phyloP scores from a whole-genome alignment of 2,113 vertebrate genomes.

The Thunnus maccoyii region DNA sequence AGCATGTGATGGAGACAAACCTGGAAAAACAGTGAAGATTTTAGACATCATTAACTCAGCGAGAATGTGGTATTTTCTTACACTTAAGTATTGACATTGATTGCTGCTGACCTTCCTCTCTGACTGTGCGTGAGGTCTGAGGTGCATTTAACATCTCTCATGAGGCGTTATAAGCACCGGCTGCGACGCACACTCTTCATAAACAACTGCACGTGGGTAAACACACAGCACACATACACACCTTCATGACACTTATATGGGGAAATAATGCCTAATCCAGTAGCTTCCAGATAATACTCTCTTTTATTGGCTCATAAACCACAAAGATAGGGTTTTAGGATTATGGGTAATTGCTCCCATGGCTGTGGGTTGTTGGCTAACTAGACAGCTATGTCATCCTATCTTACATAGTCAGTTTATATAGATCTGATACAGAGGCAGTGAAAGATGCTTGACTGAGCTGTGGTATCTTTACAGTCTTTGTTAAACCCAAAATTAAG shows the following conservation, averaged over 20 bases:
- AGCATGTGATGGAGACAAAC: constrained; percentile 35
- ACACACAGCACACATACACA: background rate
- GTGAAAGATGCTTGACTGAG: constrained; percentile 7
- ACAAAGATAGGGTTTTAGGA: constrained; percentile 20
- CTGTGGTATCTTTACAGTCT: constrained; percentile 32
- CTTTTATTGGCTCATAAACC: constrained; percentile 45
- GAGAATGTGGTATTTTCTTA: constrained; percentile 46
- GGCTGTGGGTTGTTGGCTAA: constrained; percentile 23
- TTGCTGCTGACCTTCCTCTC: constrained; percentile 37
- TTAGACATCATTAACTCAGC: constrained; percentile 22
- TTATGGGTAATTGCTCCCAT: constrained; percentile 32
- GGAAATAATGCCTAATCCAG: constrained; percentile 27
- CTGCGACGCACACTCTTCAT: background rate
- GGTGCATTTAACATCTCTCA: constrained; percentile 36
- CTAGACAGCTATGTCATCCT: constrained; percentile 32
- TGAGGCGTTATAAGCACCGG: constrained; percentile 3
- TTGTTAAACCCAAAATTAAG: constrained; percentile 38
- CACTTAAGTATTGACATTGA: constrained; percentile 33
- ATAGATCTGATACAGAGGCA: constrained; percentile 39
- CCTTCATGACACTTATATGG: constrained; percentile 1
- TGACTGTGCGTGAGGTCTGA: constrained; percentile 56
- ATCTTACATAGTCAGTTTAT: background rate
- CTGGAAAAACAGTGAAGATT: constrained; percentile 51
- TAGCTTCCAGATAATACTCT: constrained; percentile 20
- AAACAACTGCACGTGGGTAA: constrained; percentile 37